These are phyloP conservation scores for Acromyrmex charruanus DNA, from an alignment of 1,140 invertebrate genomes.

Conservation along the genomic window DNA sequence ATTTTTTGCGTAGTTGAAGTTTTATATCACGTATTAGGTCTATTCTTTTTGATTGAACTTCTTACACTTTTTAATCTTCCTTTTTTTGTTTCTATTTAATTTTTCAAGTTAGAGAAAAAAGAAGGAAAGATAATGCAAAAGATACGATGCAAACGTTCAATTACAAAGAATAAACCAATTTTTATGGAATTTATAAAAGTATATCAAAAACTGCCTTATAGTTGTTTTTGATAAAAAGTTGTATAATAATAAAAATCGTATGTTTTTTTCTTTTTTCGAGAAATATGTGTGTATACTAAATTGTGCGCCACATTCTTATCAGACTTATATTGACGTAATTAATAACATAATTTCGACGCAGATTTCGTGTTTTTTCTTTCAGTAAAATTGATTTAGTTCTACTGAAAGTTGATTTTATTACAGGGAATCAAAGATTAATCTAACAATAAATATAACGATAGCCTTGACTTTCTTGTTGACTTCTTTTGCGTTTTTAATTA, in stretches of 20 bases:
- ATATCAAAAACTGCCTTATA: neutral
- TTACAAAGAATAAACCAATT: too few species aligned
- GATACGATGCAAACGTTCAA: too few species aligned
- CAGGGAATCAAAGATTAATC: slow-evolving; percentile 21
- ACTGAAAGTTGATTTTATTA: slow-evolving; percentile 25
- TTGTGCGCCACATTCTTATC: too few species aligned
- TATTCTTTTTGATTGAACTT: too few species aligned
- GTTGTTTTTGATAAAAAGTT: neutral
- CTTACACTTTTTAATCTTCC: too few species aligned
- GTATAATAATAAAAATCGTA: too few species aligned
- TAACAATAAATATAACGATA: neutral
- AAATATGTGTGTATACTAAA: too few species aligned
- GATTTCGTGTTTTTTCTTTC: neutral
- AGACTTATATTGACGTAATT: neutral
- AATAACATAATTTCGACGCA: neutral
- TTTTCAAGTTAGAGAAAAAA: too few species aligned
- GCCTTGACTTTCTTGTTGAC: neutral
- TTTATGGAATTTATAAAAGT: neutral
- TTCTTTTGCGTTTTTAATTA: neutral
- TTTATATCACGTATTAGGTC: too few species aligned
- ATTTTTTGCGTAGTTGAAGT: neutral
- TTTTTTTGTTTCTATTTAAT: too few species aligned
- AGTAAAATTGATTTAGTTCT: neutral
- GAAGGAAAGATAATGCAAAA: too few species aligned
- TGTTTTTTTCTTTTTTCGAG: too few species aligned